Base-by-base conservation (phyloP, 2,113 vertebrate species). In the Pluvialis apricaria region DNA sequence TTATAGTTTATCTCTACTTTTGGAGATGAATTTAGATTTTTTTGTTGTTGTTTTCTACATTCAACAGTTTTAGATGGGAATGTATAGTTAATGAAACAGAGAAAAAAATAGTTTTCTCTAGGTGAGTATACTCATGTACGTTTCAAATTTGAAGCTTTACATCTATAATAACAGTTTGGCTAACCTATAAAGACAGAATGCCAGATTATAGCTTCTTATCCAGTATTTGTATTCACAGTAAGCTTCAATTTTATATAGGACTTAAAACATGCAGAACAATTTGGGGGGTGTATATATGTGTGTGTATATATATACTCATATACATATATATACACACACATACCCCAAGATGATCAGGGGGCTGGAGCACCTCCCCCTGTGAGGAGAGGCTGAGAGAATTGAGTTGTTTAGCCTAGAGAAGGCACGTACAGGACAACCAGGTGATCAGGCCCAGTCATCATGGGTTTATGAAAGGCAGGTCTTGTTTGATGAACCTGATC, bases 251-350 rank as follows among this genome's bases (percentile, higher is more conserved):
- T 21, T 57, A 34, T 57, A 18, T 7, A 54, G 20, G 9, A 28
- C 20, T 70, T 79, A 86, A 85, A 66, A 1, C 38, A 52, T 42
- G 29, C 21, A 49, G 32, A 78, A 84, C 61, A 68, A 61, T 1
- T 3, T 20, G 2, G 8, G 2, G 10, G 1, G 3, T 51, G 4
- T 34, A 10, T 49, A 4, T 15, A 6, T 1, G 17, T 29, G 8
- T 49, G 14, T 14, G 16, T 7, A 11, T 11, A 15, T 28, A 4
- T 20, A 9, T 42, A 24, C 10, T 12, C 8, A 32, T 5, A 40
- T n/a, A n/a, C n/a, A n/a, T n/a, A n/a, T 7, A 11, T 10, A 14
- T 28, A 4, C 19, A 9, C n/a, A 28, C 10, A 18, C 8, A 34
- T 4, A 26, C 5, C 65, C 2, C 4, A 34, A 71, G 10, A 45